phyloP scores from a whole-genome alignment of 1,140 invertebrate genomes.

The Pinna nobilis region DNA sequence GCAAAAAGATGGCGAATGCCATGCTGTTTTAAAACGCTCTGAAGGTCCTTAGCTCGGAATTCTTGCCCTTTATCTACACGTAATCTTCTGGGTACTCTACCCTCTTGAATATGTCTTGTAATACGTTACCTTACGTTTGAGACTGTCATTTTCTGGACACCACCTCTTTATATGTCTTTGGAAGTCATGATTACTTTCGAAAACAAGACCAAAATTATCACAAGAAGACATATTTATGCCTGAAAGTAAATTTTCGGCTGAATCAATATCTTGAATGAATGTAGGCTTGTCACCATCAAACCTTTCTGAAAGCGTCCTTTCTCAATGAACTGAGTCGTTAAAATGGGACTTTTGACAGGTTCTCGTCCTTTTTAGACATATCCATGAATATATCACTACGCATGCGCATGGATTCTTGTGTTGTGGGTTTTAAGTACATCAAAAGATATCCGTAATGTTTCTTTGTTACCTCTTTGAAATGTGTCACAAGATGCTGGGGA shows the following conservation, averaged over 20 bases:
- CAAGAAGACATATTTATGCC: background rate
- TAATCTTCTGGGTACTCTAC: background rate
- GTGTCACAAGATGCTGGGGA: background rate
- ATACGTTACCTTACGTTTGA: background rate
- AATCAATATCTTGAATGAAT: too few species aligned
- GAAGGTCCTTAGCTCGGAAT: background rate
- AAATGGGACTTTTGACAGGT: too few species aligned
- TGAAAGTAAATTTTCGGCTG: background rate
- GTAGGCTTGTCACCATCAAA: too few species aligned
- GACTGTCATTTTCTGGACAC: background rate
- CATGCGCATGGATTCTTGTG: background rate
- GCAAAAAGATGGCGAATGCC: too few species aligned
- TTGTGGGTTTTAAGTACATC: conserved; percentile 15
- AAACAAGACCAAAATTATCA: conserved; percentile 6
- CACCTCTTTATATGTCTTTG: background rate
- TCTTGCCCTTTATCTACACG: background rate
- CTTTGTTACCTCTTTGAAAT: conserved; percentile 5
- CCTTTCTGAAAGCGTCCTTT: too few species aligned
- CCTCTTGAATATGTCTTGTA: background rate
- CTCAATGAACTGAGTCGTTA: too few species aligned
- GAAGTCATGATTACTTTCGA: conserved; percentile 12
- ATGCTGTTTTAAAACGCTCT: too few species aligned
- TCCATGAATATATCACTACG: background rate
- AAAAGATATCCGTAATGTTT: conserved; percentile 6
- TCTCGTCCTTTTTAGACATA: background rate